Conservation (phyloP, 1,140 invertebrate species). For the Eriosoma lanigerum region DNA sequence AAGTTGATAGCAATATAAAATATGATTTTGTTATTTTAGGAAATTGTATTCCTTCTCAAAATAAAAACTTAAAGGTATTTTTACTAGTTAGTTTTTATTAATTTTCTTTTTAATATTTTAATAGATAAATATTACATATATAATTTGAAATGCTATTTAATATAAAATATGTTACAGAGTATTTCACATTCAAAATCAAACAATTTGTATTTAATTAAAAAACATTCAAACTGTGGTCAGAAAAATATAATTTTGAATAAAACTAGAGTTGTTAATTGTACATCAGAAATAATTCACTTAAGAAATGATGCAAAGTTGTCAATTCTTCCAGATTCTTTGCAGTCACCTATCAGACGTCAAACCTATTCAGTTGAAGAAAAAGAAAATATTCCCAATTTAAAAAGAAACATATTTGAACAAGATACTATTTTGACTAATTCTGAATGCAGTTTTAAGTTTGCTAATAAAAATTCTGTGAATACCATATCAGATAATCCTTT, state of each 20-base stretch:
- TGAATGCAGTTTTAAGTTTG: not conserved
- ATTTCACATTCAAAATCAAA: not conserved
- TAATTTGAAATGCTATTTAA: not conserved
- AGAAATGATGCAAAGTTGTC: not conserved
- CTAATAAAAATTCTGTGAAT: not conserved
- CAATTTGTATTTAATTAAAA: not conserved
- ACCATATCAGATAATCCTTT: not conserved
- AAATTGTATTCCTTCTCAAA: constrained; percentile 32
- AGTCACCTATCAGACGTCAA: constrained; percentile 4
- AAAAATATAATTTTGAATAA: constrained; percentile 24
- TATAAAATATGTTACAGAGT: not conserved
- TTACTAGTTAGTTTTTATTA: no score
- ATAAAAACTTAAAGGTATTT: constrained; percentile 15
- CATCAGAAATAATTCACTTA: not conserved
- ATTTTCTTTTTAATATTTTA: no score
- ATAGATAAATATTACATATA: no score
- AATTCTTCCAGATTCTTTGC: not conserved
- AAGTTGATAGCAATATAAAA: constrained; percentile 24
- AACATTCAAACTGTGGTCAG: not conserved
- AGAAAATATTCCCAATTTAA: constrained; percentile 22
- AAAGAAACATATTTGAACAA: not conserved
- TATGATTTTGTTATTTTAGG: constrained; percentile 46
- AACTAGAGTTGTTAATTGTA: not conserved
- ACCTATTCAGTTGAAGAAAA: constrained; percentile 27
- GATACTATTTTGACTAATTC: not conserved